These are phyloP conservation scores for Pica pica DNA, from an alignment of 2,113 vertebrate genomes.

Conservation along the genomic window DNA sequence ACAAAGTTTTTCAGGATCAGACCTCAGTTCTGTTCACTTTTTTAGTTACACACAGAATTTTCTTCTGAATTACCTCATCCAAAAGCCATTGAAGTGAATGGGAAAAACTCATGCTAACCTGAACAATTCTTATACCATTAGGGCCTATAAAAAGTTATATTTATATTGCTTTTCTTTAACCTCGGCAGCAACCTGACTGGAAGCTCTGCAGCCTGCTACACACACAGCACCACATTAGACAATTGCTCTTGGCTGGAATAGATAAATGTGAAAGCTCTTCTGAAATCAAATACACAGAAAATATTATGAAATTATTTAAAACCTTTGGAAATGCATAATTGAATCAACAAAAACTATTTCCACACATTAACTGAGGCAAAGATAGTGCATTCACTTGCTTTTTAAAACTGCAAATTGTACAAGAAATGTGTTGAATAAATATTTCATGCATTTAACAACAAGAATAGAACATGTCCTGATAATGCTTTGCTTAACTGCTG, in stretches of 20 bases:
- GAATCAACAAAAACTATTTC: neutral
- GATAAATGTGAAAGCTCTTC: neutral
- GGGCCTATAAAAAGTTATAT: neutral
- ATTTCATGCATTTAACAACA: neutral
- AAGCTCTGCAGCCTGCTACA: neutral
- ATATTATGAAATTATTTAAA: neutral
- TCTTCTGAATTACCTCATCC: constrained; percentile 7
- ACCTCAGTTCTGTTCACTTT: neutral
- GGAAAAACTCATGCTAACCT: neutral
- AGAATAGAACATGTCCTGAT: neutral
- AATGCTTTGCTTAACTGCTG: neutral
- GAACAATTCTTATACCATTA: neutral
- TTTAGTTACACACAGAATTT: neutral
- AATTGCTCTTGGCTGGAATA: neutral
- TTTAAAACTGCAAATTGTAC: neutral
- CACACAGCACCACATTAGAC: neutral
- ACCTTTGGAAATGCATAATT: neutral
- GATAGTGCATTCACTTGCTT: neutral
- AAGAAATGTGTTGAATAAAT: neutral
- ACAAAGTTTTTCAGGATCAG: neutral
- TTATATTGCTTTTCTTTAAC: neutral
- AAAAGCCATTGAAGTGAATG: neutral
- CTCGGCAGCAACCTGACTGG: neutral
- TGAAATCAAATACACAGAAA: neutral
- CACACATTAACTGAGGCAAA: neutral